Evolutionary conservation across 2,888 invertebrate species (phyloP), one percentile per base, ranked within the genome.

Genomic region (Schizotus pectinicornis): DNA sequence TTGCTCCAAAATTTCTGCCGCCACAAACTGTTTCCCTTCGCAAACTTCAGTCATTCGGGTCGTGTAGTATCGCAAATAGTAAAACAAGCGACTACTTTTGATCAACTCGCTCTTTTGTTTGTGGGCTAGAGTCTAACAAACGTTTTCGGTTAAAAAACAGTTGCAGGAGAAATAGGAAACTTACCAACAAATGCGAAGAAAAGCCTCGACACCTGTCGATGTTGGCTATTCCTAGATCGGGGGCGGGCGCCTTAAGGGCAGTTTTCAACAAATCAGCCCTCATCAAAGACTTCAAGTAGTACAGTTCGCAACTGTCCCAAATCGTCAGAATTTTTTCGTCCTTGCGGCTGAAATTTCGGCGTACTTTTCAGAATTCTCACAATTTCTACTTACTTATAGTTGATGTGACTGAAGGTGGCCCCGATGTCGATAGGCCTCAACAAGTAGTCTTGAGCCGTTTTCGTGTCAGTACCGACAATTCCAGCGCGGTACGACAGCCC

Each of bases 131-230:
- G 86, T 79, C 86, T 86, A 79, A 41, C 82, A 83, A 65, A n/a
- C 5, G 2, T 22, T 22, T 22, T 22, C 5, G 2, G 5, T 30
- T 51, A 9, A 12, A 7, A 6, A 32, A 12, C 22, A 2, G 1
- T 50, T 11, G n/a, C 2, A 50, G 1, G 12, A 55, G 30, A 37
- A 8, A 32, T 22, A 11, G 2, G 3, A 13, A 48, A 38, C 74
- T 79, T 79, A 88, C 86, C 83, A 92, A 83, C 37, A 96, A 80
- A 70, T 95, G 91, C 11, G 88, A 85, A 0, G 92, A 85, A 75
- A 90, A 95, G 42, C 98, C 98, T 76, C 88, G 88, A 70, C 94
- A 91, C 47, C 95, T 84, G 68, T 95, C 94, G 46, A 92, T 86
- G 69, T 92, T 92, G 45, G 87, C 88, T 1, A 87, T 80, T 0